Percentiles rank a stretch among this genome's conserved stretches.
These are phyloP conservation scores for Vulpes lagopus DNA, from an alignment of 2,113 vertebrate species.

Conservation along the genomic window DNA sequence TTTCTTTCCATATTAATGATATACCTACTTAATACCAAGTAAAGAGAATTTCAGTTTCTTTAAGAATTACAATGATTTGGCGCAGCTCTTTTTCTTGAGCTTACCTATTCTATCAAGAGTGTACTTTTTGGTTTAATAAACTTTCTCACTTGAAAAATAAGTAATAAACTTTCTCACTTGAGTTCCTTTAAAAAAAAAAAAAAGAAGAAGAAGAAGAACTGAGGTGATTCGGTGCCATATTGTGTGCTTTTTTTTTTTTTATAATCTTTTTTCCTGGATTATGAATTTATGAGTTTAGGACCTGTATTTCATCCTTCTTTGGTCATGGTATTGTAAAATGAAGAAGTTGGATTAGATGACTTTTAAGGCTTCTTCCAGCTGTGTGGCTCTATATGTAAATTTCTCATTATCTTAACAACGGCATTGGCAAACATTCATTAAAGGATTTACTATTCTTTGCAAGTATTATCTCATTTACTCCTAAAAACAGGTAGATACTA, in stretches of 20 bases:
- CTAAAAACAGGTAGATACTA: neutral
- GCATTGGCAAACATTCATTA: neutral
- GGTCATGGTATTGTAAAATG: neutral
- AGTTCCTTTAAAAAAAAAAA: neutral
- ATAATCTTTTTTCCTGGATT: neutral
- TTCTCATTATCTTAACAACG: neutral
- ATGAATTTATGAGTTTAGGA: neutral
- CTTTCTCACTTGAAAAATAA: neutral
- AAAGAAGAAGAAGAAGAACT: neutral
- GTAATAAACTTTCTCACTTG: neutral
- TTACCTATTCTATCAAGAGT: neutral
- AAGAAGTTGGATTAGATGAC: neutral
- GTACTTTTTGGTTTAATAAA: neutral
- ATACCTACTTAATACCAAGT: neutral
- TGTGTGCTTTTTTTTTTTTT: neutral
- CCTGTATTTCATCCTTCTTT: neutral
- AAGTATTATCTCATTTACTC: slow-evolving; percentile 35
- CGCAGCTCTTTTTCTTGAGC: neutral
- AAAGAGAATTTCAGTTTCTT: slow-evolving; percentile 7
- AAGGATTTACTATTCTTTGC: slow-evolving; percentile 12
- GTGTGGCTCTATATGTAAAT: neutral
- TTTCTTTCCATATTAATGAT: neutral
- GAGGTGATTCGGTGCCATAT: neutral
- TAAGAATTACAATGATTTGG: slow-evolving; percentile 10
- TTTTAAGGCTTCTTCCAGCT: neutral